Conservation (phyloP, 2,113 vertebrate species). For the Raja brachyura region DNA sequence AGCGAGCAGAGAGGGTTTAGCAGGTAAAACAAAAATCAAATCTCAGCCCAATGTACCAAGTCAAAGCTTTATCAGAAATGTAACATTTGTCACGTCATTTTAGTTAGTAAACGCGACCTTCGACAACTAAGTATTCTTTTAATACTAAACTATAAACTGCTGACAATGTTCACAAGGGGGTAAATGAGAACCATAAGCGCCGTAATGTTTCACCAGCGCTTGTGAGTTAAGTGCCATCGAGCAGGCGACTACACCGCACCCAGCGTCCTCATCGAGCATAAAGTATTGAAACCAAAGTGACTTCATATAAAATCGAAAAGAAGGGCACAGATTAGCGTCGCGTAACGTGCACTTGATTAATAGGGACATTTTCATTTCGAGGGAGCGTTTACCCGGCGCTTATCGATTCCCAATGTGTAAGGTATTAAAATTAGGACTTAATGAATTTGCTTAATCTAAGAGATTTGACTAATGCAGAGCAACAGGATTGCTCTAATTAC, state of each 20-base stretch:
- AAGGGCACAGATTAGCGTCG: background rate
- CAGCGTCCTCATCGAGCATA: background rate
- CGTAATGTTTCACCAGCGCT: background rate
- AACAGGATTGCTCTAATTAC: background rate
- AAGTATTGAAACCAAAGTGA: constrained; percentile 16
- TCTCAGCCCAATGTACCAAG: background rate
- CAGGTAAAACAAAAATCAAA: background rate
- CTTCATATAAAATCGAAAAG: constrained; percentile 15
- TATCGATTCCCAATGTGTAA: background rate
- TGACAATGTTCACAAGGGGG: background rate
- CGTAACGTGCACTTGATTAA: background rate
- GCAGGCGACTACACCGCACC: background rate
- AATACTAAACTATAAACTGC: background rate
- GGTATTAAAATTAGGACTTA: background rate
- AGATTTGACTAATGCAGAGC: background rate
- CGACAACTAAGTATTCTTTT: background rate
- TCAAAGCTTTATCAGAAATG: background rate
- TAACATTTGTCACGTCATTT: background rate
- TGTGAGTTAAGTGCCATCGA: background rate
- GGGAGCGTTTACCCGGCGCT: background rate
- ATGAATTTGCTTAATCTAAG: background rate
- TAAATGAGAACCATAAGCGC: background rate
- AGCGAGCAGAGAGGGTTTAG: background rate
- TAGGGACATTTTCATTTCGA: background rate
- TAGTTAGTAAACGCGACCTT: background rate